Base-by-base conservation (phyloP, 2,888 invertebrate species). In the Aphidius colemani region DNA sequence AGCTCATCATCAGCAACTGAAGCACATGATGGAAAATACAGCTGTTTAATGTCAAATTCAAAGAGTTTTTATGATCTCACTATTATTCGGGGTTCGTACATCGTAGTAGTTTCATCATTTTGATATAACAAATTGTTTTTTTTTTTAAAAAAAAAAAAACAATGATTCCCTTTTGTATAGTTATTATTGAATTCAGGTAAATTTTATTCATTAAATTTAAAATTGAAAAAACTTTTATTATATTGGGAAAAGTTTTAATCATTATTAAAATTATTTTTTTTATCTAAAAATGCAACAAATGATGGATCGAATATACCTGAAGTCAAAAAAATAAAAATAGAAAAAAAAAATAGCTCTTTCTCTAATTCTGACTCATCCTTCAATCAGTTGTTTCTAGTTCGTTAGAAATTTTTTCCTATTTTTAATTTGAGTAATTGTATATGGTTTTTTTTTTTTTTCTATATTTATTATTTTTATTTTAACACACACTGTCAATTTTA, bases 51-150 rank as follows among this genome's bases (percentile, higher is more conserved):
- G 30, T 30, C 30, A 30, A 30, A 30, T 30, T 30, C 30, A 30
- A 75, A 74, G n/a, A 72, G 59, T 55, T 64, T 71, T 61, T 75
- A 74, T 61, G 75, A 75, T 59, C 75, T 80, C 43, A 67, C 68
- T 63, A 70, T 81, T 73, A 68, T 74, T 69, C 71, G 72, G 64
- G 80, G 81, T 81, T 76, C 69, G 80, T 81, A 76, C 65, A 67
- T 67, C 30, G 18, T 13, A 13, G 7, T 48, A 40, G 48, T 9
- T 41, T 13, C 30, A 2, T 30, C 30, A 30, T 30, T 30, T 30
- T 30, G 30, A 30, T 30, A 5, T 30, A 30, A 30, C 30, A 30
- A 30, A 30, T n/a, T n/a, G n/a, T n/a, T n/a, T n/a, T n/a, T n/a
- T n/a, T n/a, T n/a, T n/a, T n/a, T n/a, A n/a, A n/a, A n/a, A n/a